These are phyloP conservation scores for Oscheius onirici DNA, from an alignment of 2,888 invertebrate species.

Conservation along the genomic window DNA sequence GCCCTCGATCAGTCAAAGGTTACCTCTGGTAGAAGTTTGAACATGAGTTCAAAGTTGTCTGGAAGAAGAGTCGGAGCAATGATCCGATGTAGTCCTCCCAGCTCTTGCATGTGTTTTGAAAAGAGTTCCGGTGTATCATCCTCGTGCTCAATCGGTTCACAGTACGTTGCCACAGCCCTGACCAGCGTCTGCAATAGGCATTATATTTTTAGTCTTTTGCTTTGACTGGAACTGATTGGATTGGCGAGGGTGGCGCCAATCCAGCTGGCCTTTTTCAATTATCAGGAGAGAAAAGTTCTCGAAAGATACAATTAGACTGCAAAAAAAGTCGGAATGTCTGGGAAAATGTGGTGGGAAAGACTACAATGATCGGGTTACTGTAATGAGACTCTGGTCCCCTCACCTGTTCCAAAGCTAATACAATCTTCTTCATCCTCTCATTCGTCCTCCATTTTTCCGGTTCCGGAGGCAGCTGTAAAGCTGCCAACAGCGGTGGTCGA, in stretches of 20 bases:
- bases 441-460: constrained; percentile 20
- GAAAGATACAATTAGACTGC: background rate
- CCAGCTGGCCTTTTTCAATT: background rate
- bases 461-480: constrained; percentile 5
- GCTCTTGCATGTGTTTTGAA: constrained; percentile 9
- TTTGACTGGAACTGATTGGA: background rate
- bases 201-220: background rate
- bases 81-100: constrained; percentile 31
- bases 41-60: constrained; percentile 35
- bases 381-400: background rate
- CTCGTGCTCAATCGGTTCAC: constrained; percentile 18
- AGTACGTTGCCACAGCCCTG: constrained; percentile 29
- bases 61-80: constrained; percentile 23
- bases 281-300: background rate
- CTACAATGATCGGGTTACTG: too few species aligned
- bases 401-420: constrained; percentile 33
- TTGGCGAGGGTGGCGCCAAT: background rate
- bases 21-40: constrained; percentile 34
- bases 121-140: constrained; percentile 23
- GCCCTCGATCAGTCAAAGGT: too few species aligned
- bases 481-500: constrained; percentile 23
- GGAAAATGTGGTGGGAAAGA: too few species aligned
- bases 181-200: constrained; percentile 26
- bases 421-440: constrained; percentile 34
- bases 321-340: too few species aligned